These are phyloP conservation scores for Hirtodrosophila trivittata DNA, from an alignment of 2,888 invertebrate genomes.

Conservation along the genomic window DNA sequence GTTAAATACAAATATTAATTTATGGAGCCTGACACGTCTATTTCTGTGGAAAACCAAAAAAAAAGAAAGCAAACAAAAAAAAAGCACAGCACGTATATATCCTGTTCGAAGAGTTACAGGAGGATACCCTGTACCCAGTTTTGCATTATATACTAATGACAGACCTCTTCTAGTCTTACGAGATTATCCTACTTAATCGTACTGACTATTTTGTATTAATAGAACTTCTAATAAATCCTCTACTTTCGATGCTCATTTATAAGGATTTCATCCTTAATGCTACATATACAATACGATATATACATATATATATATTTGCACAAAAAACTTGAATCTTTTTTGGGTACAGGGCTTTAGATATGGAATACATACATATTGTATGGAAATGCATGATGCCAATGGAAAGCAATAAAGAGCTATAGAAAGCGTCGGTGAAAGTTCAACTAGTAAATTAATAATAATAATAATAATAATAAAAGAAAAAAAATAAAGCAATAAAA, in stretches of 20 bases:
- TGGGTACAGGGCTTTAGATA: slow-evolving; percentile 40
- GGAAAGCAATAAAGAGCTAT: slow-evolving; percentile 51
- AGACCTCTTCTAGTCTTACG: background rate
- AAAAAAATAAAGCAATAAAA: background rate
- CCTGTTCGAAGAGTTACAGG: slow-evolving; percentile 5
- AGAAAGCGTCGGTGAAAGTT: slow-evolving; percentile 48
- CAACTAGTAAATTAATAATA: slow-evolving; percentile 48
- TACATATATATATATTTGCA: no score
- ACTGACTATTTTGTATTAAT: no score
- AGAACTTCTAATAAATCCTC: background rate
- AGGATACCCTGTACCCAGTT: slow-evolving; percentile 21
- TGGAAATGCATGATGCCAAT: slow-evolving; percentile 39
- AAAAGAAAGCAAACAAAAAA: background rate
- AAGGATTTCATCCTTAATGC: no score
- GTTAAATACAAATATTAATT: slow-evolving; percentile 18
- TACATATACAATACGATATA: no score
- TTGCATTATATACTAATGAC: no score
- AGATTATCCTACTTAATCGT: no score
- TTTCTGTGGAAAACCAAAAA: slow-evolving; percentile 8
- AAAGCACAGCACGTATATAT: background rate
- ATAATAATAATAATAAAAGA: no score
- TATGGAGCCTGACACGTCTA: slow-evolving; percentile 37
- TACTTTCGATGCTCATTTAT: no score
- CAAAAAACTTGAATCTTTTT: background rate
- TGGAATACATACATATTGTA: slow-evolving; percentile 3